Conservation (phyloP, 2,888 invertebrate genomes). For the Quadroppia sp. region DNA sequence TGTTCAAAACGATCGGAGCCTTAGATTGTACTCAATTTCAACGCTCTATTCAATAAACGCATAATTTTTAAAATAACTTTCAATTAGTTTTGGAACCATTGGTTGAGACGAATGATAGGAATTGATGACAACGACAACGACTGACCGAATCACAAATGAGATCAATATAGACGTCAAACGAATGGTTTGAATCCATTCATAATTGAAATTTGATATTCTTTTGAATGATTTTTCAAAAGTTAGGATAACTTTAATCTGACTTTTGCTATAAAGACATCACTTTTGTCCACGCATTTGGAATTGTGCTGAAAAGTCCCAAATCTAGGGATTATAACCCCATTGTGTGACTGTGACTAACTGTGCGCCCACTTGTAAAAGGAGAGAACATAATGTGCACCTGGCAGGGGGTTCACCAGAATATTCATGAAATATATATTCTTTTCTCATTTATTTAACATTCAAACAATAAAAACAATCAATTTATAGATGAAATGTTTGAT, state of each 20-base stretch:
- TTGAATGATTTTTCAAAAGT: not conserved
- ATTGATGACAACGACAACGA: not conserved
- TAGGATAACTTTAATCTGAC: constrained; percentile 35
- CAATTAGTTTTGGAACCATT: not conserved
- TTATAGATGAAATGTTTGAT: constrained; percentile 3
- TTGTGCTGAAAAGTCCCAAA: constrained; percentile 16
- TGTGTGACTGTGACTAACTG: constrained; percentile 22
- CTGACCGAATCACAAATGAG: constrained; percentile 4
- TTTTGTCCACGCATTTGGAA: not conserved
- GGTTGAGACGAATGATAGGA: not conserved
- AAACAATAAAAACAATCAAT: constrained; percentile 19
- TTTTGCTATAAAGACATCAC: constrained; percentile 33
- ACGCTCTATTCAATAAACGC: not conserved
- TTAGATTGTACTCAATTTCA: not conserved
- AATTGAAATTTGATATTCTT: constrained; percentile 32
- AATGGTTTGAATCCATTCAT: not conserved
- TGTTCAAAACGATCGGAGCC: not conserved
- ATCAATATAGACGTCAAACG: constrained; percentile 8
- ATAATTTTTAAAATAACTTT: not conserved
- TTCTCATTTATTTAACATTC: not conserved
- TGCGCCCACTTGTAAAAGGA: constrained; percentile 17
- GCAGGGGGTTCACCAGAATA: constrained; percentile 5
- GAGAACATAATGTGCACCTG: constrained; percentile 20
- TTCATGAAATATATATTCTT: not conserved
- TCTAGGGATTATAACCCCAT: constrained; percentile 29